These are phyloP conservation scores for Megalurothrips usitatus DNA, from an alignment of 2,888 invertebrate genomes.

Conservation along the genomic window DNA sequence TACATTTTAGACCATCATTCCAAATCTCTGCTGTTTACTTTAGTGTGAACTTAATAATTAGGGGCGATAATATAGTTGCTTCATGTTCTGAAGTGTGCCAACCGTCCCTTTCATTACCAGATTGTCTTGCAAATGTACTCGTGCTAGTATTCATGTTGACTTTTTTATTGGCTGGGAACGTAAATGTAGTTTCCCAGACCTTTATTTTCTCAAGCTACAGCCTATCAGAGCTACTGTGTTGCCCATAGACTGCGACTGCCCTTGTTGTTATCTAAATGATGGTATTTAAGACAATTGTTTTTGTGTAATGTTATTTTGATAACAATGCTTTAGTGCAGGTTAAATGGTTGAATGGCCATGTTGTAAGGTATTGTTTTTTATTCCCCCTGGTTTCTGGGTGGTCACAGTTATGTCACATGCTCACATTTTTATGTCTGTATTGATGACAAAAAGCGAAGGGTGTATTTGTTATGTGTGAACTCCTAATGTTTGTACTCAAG, in stretches of 20 bases:
- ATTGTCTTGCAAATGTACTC: not conserved
- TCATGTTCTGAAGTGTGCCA: slow-evolving; percentile 9
- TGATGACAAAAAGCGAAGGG: not conserved
- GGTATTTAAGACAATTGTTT: not conserved
- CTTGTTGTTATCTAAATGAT: not conserved
- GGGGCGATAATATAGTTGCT: slow-evolving; percentile 8
- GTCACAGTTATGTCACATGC: slow-evolving; percentile 20
- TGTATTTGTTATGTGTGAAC: not conserved
- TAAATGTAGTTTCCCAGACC: not conserved
- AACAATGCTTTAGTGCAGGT: not conserved
- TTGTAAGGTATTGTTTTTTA: not conserved
- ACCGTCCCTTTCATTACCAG: slow-evolving; percentile 11
- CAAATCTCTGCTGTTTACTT: slow-evolving; percentile 13
- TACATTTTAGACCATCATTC: slow-evolving; percentile 4
- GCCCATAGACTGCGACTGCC: not conserved
- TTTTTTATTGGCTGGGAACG: not conserved
- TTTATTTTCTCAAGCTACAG: not conserved
- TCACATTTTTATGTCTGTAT: slow-evolving; percentile 15
- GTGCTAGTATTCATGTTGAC: not conserved
- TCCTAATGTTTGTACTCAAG: not conserved
- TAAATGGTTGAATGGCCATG: not conserved
- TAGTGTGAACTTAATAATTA: not conserved
- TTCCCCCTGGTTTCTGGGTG: not conserved
- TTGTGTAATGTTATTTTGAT: slow-evolving; percentile 14
- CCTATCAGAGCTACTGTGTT: not conserved